Evolutionary conservation across 2,113 vertebrate genomes (phyloP).

Genomic region (Salvelinus fontinalis): DNA sequence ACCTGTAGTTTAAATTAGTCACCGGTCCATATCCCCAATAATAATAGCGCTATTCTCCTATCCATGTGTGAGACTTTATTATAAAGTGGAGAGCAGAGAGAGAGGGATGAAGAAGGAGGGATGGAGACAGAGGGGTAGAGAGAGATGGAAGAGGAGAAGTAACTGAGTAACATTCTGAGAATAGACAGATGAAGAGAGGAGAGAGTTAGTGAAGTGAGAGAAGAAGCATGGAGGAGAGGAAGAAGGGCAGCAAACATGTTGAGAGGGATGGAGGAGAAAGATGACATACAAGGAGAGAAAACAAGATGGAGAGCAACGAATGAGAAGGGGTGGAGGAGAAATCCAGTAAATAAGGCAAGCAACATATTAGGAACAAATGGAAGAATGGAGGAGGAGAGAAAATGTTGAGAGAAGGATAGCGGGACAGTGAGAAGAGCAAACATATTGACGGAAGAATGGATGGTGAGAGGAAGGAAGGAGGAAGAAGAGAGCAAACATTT

Average conservation of each 20-base stretch:
- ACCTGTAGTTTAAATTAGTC: too few relatives aligned
- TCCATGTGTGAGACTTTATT: not conserved
- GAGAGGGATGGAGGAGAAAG: not conserved
- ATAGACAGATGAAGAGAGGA: not conserved
- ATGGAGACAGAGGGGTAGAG: not conserved
- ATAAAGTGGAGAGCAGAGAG: not conserved
- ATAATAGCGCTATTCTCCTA: too few relatives aligned
- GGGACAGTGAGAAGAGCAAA: not conserved
- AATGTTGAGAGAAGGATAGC: conserved; percentile 1
- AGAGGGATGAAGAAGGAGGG: not conserved
- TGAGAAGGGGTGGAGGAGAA: not conserved
- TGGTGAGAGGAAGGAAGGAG: not conserved
- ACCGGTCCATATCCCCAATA: too few relatives aligned
- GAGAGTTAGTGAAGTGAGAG: not conserved
- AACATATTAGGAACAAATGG: not conserved
- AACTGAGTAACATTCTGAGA: not conserved
- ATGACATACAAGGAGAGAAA: not conserved
- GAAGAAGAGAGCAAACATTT: conserved; percentile 23
- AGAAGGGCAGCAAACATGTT: not conserved
- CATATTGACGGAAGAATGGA: not conserved
- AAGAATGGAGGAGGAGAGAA: not conserved
- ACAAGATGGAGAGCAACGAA: not conserved
- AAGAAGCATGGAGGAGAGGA: not conserved
- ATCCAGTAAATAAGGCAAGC: not conserved
- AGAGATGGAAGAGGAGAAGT: not conserved